A percentile compares a stretch with the other conserved stretches of the same genome.
These are phyloP conservation scores for Ascaphus truei DNA, from an alignment of 2,113 vertebrate species.

Conservation along the genomic window DNA sequence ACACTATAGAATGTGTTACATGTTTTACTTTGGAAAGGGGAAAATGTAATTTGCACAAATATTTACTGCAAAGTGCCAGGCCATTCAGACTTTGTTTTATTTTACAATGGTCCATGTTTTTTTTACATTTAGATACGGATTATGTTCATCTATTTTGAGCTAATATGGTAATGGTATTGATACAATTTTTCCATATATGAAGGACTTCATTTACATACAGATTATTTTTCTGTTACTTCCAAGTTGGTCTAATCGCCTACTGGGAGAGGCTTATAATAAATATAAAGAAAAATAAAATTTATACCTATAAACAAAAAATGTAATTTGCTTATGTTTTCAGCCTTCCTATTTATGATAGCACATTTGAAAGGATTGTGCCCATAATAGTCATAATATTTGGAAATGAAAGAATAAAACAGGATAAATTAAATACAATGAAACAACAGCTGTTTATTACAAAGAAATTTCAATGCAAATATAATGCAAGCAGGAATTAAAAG, in stretches of 20 bases:
- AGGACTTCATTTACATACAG: slow-evolving; percentile 17
- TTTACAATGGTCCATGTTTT: no score
- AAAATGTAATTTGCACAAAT: no score
- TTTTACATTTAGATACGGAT: neutral
- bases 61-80: no score
- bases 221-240: slow-evolving; percentile 20
- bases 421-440: slow-evolving; percentile 22
- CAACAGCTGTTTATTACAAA: slow-evolving; percentile 31
- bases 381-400: slow-evolving; percentile 15
- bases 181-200: neutral
- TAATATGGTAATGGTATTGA: neutral
- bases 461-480: neutral
- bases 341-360: slow-evolving; percentile 12
- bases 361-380: slow-evolving; percentile 20
- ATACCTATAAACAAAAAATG: slow-evolving; percentile 12
- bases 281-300: slow-evolving; percentile 6
- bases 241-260: slow-evolving; percentile 4
- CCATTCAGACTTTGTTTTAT: no score
- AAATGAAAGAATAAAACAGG: slow-evolving; percentile 4
- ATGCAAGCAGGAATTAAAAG: neutral
- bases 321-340: slow-evolving; percentile 27
- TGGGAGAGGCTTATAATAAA: slow-evolving; percentile 16
- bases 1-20: no score
- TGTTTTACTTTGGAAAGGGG: no score
- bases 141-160: neutral